phyloP scores from a whole-genome alignment of 2,797 vertebrate genomes.

The Tenualosa ilisha region DNA sequence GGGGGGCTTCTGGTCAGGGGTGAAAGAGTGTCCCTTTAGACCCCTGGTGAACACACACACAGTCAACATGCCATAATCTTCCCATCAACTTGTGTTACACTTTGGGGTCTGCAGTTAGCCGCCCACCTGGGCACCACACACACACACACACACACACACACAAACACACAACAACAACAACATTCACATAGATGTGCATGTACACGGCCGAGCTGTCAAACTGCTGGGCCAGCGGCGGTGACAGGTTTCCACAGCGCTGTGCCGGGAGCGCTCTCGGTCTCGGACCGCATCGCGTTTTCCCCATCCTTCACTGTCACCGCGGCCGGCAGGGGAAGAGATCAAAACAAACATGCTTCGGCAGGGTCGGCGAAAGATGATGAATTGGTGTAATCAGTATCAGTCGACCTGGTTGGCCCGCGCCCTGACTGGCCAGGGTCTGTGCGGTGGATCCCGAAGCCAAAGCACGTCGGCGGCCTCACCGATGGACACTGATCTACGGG shows the following conservation, averaged over 20 bases:
- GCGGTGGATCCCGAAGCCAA: constrained; percentile 30
- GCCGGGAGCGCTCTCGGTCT: constrained; percentile 24
- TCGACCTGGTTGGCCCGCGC: constrained; percentile 39
- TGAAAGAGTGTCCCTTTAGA: constrained; percentile 69
- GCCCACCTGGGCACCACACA: constrained; percentile 50
- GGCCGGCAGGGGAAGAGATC: constrained; percentile 71
- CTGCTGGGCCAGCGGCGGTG: constrained; percentile 33
- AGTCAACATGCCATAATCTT: constrained; percentile 73
- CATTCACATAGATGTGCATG: not conserved
- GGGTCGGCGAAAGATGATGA: constrained; percentile 69
- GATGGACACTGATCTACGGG: not conserved
- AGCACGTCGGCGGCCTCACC: not conserved
- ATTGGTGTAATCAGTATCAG: constrained; percentile 70
- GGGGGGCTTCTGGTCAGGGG: constrained; percentile 54
- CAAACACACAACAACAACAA: constrained; percentile 8
- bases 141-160: constrained; percentile 24
- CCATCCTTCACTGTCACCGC: constrained; percentile 76
- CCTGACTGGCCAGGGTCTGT: constrained; percentile 55
- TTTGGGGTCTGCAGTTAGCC: constrained; percentile 71
- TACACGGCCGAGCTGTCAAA: constrained; percentile 28
- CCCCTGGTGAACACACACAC: constrained; percentile 67
- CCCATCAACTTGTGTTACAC: constrained; percentile 75
- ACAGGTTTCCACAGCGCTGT: constrained; percentile 56
- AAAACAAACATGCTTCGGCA: constrained; percentile 75
- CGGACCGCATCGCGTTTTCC: constrained; percentile 62